Evolutionary conservation across 2,113 vertebrate genomes (phyloP).

Genomic region (human (Homo sapiens)): GRCh38 chr14:68241501-68242000

Average conservation of each 20-base stretch:
- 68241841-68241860: not conserved
- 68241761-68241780: not conserved
- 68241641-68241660: constrained; percentile 24
- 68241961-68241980: not conserved
- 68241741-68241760: not conserved
- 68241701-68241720: not conserved
- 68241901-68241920: not conserved
- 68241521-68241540: too few relatives aligned
- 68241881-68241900: not conserved
- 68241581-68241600: not conserved
- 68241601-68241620: constrained; percentile 16
- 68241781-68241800: not conserved
- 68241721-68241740: not conserved
- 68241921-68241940: not conserved
- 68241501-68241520: too few relatives aligned
- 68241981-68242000: not conserved
- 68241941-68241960: not conserved
- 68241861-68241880: not conserved
- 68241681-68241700: not conserved
- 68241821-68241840: not conserved
- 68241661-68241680: not conserved
- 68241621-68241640: constrained; percentile 11
- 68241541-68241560: too few relatives aligned
- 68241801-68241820: not conserved
- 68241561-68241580: not conserved